phyloP scores from a whole-genome alignment of 2,797 vertebrate genomes.

The Bradypodion pumilum region DNA sequence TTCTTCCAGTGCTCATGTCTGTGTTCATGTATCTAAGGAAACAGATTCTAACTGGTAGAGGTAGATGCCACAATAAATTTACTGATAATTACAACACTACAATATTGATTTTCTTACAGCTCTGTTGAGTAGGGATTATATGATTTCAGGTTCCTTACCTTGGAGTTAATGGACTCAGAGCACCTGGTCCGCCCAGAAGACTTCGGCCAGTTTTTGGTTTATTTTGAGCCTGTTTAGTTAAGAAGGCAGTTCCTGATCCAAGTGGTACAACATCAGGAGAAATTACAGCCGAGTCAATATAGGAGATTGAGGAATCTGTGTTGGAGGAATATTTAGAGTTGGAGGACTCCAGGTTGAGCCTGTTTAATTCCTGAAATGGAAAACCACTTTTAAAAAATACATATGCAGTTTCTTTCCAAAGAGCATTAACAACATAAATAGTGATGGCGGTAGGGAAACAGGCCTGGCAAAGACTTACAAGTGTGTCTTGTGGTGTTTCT shows the following conservation, averaged over 20 bases:
- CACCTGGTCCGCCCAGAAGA: conserved; percentile 89
- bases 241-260: conserved; percentile 86
- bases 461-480: conserved; percentile 78
- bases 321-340: conserved; percentile 91
- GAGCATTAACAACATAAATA: not conserved
- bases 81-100: not conserved
- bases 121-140: not conserved
- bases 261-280: conserved; percentile 90
- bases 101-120: not conserved
- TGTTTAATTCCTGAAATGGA: conserved; percentile 89
- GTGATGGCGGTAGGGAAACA: not conserved
- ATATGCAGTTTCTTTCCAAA: not conserved
- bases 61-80: not conserved
- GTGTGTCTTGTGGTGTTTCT: conserved; percentile 97
- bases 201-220: conserved; percentile 96
- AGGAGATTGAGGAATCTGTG: conserved; percentile 92
- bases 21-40: not conserved
- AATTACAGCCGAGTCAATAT: conserved; percentile 95
- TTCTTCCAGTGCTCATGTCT: too few relatives aligned
- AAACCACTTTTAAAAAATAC: conserved; percentile 35
- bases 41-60: not conserved
- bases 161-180: conserved; percentile 94
- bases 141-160: conserved; percentile 76
- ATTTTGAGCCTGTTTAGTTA: conserved; percentile 93
- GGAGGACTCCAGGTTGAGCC: conserved; percentile 96